Evolutionary conservation across 2,797 vertebrate genomes (phyloP), one percentile per base, ranked within the genome.

Genomic region (Eleutherodactylus coqui): DNA sequence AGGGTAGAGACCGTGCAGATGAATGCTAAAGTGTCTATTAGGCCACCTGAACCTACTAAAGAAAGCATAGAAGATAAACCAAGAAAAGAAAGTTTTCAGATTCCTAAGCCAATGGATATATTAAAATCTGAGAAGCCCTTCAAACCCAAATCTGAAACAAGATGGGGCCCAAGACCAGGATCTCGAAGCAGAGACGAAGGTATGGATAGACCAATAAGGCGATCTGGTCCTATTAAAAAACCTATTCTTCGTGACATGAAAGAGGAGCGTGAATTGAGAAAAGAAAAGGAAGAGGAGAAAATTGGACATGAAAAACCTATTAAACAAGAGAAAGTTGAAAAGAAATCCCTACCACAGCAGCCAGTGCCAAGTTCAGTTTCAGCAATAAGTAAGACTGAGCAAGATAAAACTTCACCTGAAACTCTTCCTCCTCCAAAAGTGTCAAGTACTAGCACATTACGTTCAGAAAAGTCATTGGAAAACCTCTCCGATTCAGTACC

Each of bases 181-280:
- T 92, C 95, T 0, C 94, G 93, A 41, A 95, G 96, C 86, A 95
- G 97, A 90, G 97, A 99, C 0, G 98, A 97, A 67, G 95, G 96
- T 0, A 90, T 93, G 0, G 97, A 99, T 8, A 95, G 98, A 84
- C 97, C 97, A 0, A 85, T 98, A 24, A 96, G 98, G 88, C 94
- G 98, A 89, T 99, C 97, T 0, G 98, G 98, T 29, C 98, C 97
- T 29, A 99, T 99, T 91, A 99, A 99, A 90, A 99, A 99, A 82
- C 98, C 98, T 9, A 94, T 99, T 24, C 94, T 99, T 29, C 95
- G 98, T 88, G 98, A 99, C 89, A 99, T 99, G 98, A 99, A 98
- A 90, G 98, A 98, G 86, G 98, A 99, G 86, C 92, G 97, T 36
- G 98, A 99, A 53, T 96, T 98, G 89, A 94, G 98, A 87, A 96